Evolutionary conservation across 2,113 vertebrate species (phyloP).

Genomic region (western clawed frog (Xenopus tropicalis)): DNA sequence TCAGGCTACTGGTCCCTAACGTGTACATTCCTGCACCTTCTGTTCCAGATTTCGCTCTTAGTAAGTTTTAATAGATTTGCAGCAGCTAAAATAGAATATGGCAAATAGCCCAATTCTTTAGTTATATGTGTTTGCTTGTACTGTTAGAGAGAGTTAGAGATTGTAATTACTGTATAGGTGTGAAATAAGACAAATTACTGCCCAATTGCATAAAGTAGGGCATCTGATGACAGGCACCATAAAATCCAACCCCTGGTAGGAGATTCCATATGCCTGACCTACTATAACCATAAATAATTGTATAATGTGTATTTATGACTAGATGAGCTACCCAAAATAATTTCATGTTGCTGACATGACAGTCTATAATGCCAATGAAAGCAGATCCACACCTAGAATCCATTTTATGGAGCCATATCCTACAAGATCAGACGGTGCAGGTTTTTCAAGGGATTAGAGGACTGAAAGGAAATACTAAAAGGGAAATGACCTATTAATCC

Average conservation of each 20-base stretch:
- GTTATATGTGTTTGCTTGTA: too few relatives aligned
- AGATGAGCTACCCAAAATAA: slow-evolving; percentile 15
- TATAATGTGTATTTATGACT: slow-evolving; percentile 22
- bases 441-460: slow-evolving; percentile 48
- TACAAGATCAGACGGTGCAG: slow-evolving; percentile 55
- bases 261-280: too few relatives aligned
- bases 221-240: too few relatives aligned
- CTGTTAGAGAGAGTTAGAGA: too few relatives aligned
- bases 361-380: not conserved
- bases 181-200: too few relatives aligned
- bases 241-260: too few relatives aligned
- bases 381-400: not conserved
- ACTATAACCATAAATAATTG: slow-evolving; percentile 1
- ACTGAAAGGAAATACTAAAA: slow-evolving; percentile 34
- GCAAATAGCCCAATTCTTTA: too few relatives aligned
- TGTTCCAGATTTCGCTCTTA: not conserved
- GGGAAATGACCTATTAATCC: slow-evolving; percentile 66
- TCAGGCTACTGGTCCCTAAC: not conserved
- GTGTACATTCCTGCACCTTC: not conserved
- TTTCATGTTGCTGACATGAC: not conserved
- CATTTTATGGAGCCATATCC: slow-evolving; percentile 16
- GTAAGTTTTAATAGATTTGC: too few relatives aligned
- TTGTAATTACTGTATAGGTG: too few relatives aligned
- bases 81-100: too few relatives aligned
- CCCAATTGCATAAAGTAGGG: too few relatives aligned